These are phyloP conservation scores for Meandrusa payeni DNA, from an alignment of 2,888 invertebrate species.

Conservation along the genomic window DNA sequence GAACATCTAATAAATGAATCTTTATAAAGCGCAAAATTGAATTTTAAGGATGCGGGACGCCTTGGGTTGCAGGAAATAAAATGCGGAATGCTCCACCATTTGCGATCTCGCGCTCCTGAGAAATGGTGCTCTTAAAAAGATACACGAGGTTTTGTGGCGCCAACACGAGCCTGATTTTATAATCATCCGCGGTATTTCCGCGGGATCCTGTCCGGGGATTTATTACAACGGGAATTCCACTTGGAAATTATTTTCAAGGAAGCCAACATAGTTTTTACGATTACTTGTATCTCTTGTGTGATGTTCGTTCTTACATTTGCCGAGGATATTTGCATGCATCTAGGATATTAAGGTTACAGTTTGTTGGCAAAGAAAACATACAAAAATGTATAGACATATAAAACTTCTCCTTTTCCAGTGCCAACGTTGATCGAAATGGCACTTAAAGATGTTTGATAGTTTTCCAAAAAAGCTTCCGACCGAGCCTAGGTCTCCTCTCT, in stretches of 20 bases:
- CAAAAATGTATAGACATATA: too few species aligned
- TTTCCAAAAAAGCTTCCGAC: too few species aligned
- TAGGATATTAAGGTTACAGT: too few species aligned
- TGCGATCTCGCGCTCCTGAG: constrained; percentile 16
- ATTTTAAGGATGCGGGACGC: constrained; percentile 1
- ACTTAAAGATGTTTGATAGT: too few species aligned
- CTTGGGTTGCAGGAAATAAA: constrained; percentile 11
- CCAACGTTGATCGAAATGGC: too few species aligned
- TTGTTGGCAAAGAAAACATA: too few species aligned
- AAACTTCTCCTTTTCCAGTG: too few species aligned
- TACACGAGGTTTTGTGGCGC: constrained; percentile 21
- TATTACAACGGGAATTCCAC: constrained; percentile 18
- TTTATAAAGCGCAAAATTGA: constrained; percentile 12
- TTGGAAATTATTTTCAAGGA: constrained; percentile 5
- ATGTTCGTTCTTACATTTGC: constrained; percentile 6
- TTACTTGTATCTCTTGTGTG: not conserved
- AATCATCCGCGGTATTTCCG: constrained; percentile 21
- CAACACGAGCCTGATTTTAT: constrained; percentile 21
- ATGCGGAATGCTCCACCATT: constrained; percentile 17
- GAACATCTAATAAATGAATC: not conserved
- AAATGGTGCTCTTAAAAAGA: constrained; percentile 25
- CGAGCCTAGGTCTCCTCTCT: too few species aligned
- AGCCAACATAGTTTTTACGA: constrained; percentile 3
- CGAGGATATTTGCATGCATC: too few species aligned
- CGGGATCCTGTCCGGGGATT: constrained; percentile 20